These are phyloP conservation scores for Muscina levida DNA, from an alignment of 2,888 invertebrate genomes.

Conservation along the genomic window DNA sequence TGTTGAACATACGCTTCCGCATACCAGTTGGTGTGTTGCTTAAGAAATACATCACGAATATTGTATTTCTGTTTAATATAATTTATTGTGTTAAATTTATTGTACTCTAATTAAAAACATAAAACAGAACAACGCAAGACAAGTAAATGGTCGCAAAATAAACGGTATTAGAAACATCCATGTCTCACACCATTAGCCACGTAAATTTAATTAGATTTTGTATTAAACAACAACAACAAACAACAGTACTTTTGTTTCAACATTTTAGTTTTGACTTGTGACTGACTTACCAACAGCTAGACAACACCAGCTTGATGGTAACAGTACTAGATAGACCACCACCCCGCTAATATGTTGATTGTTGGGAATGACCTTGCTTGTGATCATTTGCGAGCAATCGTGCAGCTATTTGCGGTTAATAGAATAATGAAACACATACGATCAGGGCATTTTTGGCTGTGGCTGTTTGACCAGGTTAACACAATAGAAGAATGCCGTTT, in stretches of 20 bases:
- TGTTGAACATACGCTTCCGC: slow-evolving; percentile 31
- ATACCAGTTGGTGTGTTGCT: slow-evolving; percentile 15
- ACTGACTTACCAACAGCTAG: background rate
- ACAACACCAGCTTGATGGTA: no score
- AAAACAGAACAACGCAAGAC: background rate
- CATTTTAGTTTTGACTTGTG: background rate
- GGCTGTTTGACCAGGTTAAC: slow-evolving; percentile 17
- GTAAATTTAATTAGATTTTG: slow-evolving; percentile 30
- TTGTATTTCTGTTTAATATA: slow-evolving; percentile 44
- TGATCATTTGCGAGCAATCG: slow-evolving; percentile 48
- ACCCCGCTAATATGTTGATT: background rate
- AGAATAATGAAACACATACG: slow-evolving; percentile 49
- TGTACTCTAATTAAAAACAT: no score
- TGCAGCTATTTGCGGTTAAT: slow-evolving; percentile 58
- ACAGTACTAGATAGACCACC: background rate
- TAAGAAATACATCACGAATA: slow-evolving; percentile 7
- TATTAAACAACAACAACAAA: slow-evolving; percentile 31
- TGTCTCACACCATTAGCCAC: slow-evolving; percentile 15
- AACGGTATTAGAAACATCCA: background rate
- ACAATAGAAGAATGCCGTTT: slow-evolving; percentile 18
- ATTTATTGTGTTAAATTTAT: slow-evolving; percentile 17
- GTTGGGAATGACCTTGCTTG: slow-evolving; percentile 52
- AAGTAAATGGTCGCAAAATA: background rate
- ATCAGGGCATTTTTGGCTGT: background rate
- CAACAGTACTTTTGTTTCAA: background rate